Percentiles rank a stretch among this genome's conserved stretches.
phyloP scores from a whole-genome alignment of 2,797 vertebrate species.

The Antennarius maculatus region DNA sequence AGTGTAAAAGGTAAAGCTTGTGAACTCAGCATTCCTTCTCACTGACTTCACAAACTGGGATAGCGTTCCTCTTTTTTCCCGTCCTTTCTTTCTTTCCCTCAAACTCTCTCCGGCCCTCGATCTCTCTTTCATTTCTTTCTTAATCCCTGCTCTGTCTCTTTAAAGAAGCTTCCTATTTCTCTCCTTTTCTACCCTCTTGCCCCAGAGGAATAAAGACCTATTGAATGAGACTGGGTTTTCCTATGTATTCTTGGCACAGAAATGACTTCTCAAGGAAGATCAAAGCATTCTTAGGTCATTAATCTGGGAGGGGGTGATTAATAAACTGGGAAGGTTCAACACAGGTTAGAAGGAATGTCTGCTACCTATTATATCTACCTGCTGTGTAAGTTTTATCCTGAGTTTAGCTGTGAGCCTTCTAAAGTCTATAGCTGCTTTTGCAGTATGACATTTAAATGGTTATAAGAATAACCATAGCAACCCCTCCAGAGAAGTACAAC shows the following conservation, averaged over 20 bases:
- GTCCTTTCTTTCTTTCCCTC: slow-evolving; percentile 38
- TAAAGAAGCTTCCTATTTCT: slow-evolving; percentile 41
- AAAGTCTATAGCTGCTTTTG: slow-evolving; percentile 25
- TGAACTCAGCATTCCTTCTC: slow-evolving; percentile 83
- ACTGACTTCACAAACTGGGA: slow-evolving; percentile 76
- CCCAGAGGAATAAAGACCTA: slow-evolving; percentile 64
- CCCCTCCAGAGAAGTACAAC: slow-evolving; percentile 10
- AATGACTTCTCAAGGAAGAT: slow-evolving; percentile 72
- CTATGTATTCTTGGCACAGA: slow-evolving; percentile 62
- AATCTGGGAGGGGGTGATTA: slow-evolving; percentile 74
- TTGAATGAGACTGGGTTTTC: slow-evolving; percentile 67
- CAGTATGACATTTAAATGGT: slow-evolving; percentile 19
- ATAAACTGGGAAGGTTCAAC: slow-evolving; percentile 60
- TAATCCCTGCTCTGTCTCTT: slow-evolving; percentile 39
- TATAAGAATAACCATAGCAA: slow-evolving; percentile 28
- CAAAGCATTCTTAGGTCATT: slow-evolving; percentile 76
- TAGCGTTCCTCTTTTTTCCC: slow-evolving; percentile 43
- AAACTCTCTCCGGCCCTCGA: slow-evolving; percentile 45
- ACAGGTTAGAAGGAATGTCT: slow-evolving; percentile 54
- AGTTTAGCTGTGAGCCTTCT: slow-evolving; percentile 22
- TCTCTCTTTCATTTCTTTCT: slow-evolving; percentile 42
- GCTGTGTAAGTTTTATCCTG: slow-evolving; percentile 60
- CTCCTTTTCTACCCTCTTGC: slow-evolving; percentile 19
- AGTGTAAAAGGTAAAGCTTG: slow-evolving; percentile 75
- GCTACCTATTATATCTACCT: slow-evolving; percentile 59